Evolutionary conservation across 2,113 vertebrate genomes (phyloP).

Genomic region (Gnathonemus echidnorhynchus): DNA sequence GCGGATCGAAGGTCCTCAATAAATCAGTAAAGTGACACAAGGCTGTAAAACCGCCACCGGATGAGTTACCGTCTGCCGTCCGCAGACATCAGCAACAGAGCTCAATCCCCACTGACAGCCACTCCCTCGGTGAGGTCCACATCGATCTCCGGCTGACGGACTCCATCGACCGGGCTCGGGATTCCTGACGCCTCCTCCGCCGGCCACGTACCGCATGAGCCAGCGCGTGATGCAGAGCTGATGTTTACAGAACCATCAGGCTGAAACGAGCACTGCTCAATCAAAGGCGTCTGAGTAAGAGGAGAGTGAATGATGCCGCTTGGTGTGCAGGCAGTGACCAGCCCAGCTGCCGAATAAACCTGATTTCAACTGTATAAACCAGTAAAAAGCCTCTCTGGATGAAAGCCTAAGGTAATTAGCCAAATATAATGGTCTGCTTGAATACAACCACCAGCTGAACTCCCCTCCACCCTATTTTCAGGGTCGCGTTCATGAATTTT

Average conservation of each 20-base stretch:
- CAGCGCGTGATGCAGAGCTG: not conserved
- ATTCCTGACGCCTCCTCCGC: not conserved
- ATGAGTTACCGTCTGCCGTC: not conserved
- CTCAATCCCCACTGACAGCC: not conserved
- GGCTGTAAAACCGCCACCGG: not conserved
- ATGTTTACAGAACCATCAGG: not conserved
- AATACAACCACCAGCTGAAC: not conserved
- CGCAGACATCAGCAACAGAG: not conserved
- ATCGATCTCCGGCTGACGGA: not conserved
- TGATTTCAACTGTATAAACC: not conserved
- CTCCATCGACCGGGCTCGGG: not conserved
- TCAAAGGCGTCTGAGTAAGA: not conserved
- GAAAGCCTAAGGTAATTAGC: not conserved
- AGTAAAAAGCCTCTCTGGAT: not conserved
- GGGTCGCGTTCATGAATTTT: not conserved
- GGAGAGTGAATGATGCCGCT: not conserved
- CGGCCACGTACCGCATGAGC: not conserved
- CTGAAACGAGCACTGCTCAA: not conserved
- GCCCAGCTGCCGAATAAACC: not conserved
- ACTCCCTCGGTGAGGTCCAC: not conserved
- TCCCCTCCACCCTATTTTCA: not conserved
- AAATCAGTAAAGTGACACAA: constrained; percentile 10
- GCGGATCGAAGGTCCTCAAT: constrained; percentile 30
- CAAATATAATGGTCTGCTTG: not conserved
- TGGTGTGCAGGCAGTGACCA: not conserved